Base-by-base conservation (phyloP, 2,797 vertebrate species). In the Xyrichtys novacula region DNA sequence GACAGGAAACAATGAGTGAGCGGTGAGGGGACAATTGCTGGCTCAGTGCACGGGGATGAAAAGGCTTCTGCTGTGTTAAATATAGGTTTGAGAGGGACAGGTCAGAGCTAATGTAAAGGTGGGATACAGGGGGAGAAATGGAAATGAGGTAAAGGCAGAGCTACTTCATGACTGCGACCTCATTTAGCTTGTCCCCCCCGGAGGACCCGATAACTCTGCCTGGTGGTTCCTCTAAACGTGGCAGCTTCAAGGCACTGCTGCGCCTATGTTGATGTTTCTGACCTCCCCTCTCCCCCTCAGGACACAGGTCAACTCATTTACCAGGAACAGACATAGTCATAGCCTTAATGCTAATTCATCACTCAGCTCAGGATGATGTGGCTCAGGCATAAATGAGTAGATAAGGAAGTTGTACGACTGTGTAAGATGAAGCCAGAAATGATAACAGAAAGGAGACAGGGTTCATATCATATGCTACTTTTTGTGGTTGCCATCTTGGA, bases 251-350 rank as follows among this genome's bases (percentile, higher is more conserved):
- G 85, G 86, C 71, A 73, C 74, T 32, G 55, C 77, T 40, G 63
- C 56, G 65, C 78, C 89, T 94, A n/a, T 88, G 87, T 87, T 85
- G 88, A 81, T 63, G 43, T 81, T 72, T 78, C 80, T 79, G 65
- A 75, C 52, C 69, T 49, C 53, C 62, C 31, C 80, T 65, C 70
- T 17, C 62, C 31, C 80, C 67, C 70, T 17, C 36, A 66, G 83
- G 80, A 87, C 63, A 67, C 23, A 4, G 15, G 52, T 82, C 56
- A 46, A 69, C 77, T 84, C 58, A 54, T 84, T 85, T 70, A 78
- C 69, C 71, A 63, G 47, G 64, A 78, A 81, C 70, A 81, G 57
- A 60, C 71, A 75, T 69, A 47, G 36, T 56, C 49, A 22, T 19
- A 54, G 55, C 59, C 63, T 59, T 60, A 55, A 85, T 76, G 67